phyloP scores from a whole-genome alignment of 37 sponge, comb jelly and placozoan genomes.

The Spongia lamella region DNA sequence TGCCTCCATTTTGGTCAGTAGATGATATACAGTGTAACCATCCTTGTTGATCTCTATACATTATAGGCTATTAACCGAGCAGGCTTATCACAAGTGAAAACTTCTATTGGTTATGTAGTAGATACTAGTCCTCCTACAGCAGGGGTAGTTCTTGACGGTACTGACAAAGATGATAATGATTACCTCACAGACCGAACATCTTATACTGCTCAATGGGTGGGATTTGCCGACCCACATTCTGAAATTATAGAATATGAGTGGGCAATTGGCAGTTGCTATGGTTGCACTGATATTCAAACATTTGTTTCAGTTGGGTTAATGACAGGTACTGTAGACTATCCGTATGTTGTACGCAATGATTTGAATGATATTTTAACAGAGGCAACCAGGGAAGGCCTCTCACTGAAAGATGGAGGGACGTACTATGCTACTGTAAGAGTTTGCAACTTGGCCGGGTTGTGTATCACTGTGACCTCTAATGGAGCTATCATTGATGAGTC shows the following conservation, averaged over 20 bases:
- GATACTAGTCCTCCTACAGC: conserved; percentile 70
- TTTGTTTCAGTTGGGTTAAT: conserved; percentile 30
- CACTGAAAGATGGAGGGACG: conserved; percentile 36
- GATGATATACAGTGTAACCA: neutral
- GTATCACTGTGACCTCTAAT: conserved; percentile 54
- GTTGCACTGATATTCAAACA: conserved; percentile 51
- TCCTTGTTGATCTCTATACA: neutral
- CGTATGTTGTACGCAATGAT: neutral
- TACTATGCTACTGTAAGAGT: conserved; percentile 71
- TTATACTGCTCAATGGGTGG: conserved; percentile 58
- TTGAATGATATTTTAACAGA: neutral
- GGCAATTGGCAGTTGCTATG: conserved; percentile 60
- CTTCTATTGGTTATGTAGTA: conserved; percentile 45
- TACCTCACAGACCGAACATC: conserved; percentile 31
- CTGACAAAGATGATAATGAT: conserved; percentile 43
- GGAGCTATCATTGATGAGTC: conserved; percentile 71
- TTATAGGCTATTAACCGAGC: conserved; percentile 68
- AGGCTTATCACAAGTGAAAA: conserved; percentile 33
- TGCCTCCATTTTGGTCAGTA: conserved; percentile 37
- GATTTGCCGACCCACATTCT: conserved; percentile 60
- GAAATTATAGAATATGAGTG: conserved; percentile 39
- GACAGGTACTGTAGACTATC: conserved; percentile 26
- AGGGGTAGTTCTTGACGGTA: conserved; percentile 65
- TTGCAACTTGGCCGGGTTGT: conserved; percentile 51
- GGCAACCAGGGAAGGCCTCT: conserved; percentile 19